phyloP scores from a whole-genome alignment of 2,113 vertebrate genomes.

The Solea solea region DNA sequence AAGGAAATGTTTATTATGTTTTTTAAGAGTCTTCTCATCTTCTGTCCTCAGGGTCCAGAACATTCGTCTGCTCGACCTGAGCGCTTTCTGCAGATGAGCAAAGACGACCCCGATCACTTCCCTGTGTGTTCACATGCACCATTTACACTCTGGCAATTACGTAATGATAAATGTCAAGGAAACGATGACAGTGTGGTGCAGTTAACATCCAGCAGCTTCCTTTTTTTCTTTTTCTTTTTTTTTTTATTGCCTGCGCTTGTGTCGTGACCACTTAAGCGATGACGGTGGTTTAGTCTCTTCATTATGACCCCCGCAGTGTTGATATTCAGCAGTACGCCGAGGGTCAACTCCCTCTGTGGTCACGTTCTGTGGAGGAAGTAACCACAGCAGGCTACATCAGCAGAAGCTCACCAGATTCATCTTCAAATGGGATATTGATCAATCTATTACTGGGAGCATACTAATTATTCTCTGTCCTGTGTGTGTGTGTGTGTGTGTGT shows the following conservation, averaged over 20 bases:
- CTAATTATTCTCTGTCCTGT: conserved; percentile 14
- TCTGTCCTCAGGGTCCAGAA: conserved; percentile 85
- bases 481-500: not conserved
- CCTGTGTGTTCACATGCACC: conserved; percentile 81
- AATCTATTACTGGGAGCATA: conserved; percentile 56
- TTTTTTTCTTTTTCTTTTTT: not conserved
- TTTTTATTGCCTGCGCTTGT: conserved; percentile 13
- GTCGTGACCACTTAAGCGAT: conserved; percentile 37
- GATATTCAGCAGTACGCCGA: conserved; percentile 41
- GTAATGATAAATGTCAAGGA: conserved; percentile 7
- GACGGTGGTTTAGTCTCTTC: conserved; percentile 50
- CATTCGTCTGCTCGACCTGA: conserved; percentile 92
- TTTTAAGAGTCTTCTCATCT: not conserved
- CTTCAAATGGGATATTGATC: conserved; percentile 71
- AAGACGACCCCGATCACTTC: conserved; percentile 89
- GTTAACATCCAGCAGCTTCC: conserved; percentile 8
- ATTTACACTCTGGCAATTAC: conserved; percentile 14
- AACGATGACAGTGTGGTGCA: not conserved
- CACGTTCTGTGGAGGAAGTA: conserved; percentile 14
- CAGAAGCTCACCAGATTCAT: conserved; percentile 52
- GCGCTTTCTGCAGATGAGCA: conserved; percentile 94
- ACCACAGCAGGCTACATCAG: conserved; percentile 51
- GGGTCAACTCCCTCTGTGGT: conserved; percentile 16
- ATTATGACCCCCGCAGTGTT: conserved; percentile 36
- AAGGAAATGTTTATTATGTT: no score